phyloP scores from a whole-genome alignment of 2,888 invertebrate species.

The Eledone cirrhosa region DNA sequence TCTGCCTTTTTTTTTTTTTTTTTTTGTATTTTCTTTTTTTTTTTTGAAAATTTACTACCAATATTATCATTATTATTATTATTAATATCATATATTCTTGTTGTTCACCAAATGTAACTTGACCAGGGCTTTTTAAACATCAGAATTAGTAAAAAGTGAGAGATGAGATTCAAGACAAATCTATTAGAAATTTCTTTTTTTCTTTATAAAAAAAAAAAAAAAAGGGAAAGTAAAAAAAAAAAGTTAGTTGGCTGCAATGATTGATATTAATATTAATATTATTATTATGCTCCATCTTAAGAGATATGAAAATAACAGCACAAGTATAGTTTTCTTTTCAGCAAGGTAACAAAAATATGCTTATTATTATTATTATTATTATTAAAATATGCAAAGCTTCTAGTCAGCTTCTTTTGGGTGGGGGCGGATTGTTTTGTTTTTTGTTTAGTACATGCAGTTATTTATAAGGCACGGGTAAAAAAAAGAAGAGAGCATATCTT shows the following conservation, averaged over 20 bases:
- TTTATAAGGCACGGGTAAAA: conserved; percentile 17
- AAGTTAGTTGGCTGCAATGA: conserved; percentile 21
- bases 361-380: too few relatives aligned
- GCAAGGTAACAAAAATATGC: conserved; percentile 24
- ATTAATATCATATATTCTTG: too few relatives aligned
- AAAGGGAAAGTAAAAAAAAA: neutral
- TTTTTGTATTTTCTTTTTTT: too few relatives aligned
- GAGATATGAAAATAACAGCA: conserved; percentile 21
- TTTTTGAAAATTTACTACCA: too few relatives aligned
- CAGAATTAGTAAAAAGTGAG: neutral
- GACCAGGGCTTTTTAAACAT: too few relatives aligned
- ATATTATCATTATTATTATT: too few relatives aligned
- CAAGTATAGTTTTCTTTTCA: neutral
- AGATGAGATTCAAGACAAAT: conserved; percentile 23
- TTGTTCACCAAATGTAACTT: too few relatives aligned
- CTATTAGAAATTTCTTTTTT: conserved; percentile 11
- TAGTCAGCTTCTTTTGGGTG: neutral
- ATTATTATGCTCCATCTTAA: conserved; percentile 14
- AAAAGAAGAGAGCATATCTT: conserved; percentile 1
- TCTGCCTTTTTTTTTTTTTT: too few relatives aligned
- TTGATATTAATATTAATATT: neutral
- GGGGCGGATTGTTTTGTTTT: too few relatives aligned
- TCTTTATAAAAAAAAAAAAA: neutral
- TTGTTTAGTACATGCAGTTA: conserved; percentile 29
- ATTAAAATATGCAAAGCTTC: conserved; percentile 25